phyloP scores from a whole-genome alignment of 2,797 vertebrate species.

The Mycteria americana region DNA sequence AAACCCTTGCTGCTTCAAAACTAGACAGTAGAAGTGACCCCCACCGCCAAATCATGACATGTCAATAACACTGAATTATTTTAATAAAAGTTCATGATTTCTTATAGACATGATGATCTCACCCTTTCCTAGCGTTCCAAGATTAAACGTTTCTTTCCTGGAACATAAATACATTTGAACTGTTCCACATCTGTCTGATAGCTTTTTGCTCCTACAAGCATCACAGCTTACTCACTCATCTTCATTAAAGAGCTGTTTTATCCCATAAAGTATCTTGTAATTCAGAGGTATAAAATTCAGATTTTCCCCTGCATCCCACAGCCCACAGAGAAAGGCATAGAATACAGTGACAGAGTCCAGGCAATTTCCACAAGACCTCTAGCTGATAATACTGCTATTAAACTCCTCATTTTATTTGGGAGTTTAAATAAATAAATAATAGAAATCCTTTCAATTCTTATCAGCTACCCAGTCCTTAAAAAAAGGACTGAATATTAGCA shows the following conservation, averaged over 20 bases:
- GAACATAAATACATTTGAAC: neutral
- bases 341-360: neutral
- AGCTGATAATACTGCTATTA: neutral
- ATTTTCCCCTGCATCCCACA: neutral
- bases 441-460: neutral
- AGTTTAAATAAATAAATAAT: neutral
- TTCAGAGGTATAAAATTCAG: neutral
- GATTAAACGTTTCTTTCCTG: constrained; percentile 34
- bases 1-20: neutral
- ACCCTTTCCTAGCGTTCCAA: neutral
- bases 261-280: neutral
- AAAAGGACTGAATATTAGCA: neutral
- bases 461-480: too few relatives aligned
- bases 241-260: neutral
- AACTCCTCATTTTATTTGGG: neutral
- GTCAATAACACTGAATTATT: neutral
- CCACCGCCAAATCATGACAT: neutral
- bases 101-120: constrained; percentile 16
- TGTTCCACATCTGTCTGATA: neutral
- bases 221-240: neutral
- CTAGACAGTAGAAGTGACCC: neutral
- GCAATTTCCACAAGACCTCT: neutral
- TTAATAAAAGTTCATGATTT: neutral
- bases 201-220: constrained; percentile 3
- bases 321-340: neutral